Conservation (phyloP, 2,888 invertebrate species). For the Trisateles emortualis region DNA sequence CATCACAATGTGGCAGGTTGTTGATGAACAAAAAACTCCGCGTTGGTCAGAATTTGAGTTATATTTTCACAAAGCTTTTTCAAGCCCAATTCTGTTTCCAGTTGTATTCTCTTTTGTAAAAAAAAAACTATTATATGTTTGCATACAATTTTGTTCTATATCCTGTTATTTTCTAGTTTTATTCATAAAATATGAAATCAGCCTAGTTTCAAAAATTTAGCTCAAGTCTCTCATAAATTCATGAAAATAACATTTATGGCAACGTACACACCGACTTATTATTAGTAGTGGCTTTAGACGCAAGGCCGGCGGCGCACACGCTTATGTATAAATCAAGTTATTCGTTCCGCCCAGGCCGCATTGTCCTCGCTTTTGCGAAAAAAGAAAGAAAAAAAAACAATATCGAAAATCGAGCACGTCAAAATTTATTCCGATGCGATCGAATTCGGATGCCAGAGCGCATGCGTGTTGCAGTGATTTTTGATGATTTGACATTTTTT, state of each 20-base stretch:
- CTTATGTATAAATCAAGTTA: constrained; percentile 79
- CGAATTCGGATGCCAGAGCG: constrained; percentile 55
- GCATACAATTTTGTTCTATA: not conserved
- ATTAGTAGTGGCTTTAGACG: constrained; percentile 45
- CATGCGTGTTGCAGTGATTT: constrained; percentile 36
- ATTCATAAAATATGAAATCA: not conserved
- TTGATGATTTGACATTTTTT: constrained; percentile 42
- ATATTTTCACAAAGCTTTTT: constrained; percentile 3
- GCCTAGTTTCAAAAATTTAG: not conserved
- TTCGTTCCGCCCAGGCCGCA: constrained; percentile 79
- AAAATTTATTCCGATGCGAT: constrained; percentile 74
- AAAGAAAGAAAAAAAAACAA: constrained; percentile 61
- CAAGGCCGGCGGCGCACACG: constrained; percentile 66
- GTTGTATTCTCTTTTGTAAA: not conserved
- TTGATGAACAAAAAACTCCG: constrained; percentile 10
- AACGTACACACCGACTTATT: constrained; percentile 41
- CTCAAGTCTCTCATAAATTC: constrained; percentile 26
- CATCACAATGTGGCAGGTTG: constrained; percentile 5
- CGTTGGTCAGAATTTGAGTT: not conserved
- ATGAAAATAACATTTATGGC: constrained; percentile 37
- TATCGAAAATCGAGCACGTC: constrained; percentile 73
- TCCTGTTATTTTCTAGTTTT: not conserved
- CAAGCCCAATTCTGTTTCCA: not conserved
- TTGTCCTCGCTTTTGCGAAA: constrained; percentile 73
- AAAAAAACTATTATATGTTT: not conserved